These are phyloP conservation scores for Xylocampa areola DNA, from an alignment of 2,888 invertebrate genomes.

Conservation along the genomic window DNA sequence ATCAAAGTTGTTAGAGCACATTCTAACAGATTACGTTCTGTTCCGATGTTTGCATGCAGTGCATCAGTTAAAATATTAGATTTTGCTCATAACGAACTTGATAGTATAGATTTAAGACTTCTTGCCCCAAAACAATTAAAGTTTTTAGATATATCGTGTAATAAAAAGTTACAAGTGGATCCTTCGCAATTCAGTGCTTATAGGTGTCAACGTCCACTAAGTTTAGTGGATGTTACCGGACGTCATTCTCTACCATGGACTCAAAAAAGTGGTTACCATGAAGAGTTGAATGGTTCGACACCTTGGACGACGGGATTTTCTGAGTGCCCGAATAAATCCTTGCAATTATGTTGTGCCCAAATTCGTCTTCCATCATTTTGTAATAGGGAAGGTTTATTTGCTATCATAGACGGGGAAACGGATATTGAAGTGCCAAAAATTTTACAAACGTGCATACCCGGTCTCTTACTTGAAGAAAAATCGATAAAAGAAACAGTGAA, in stretches of 20 bases:
- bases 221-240: conserved; percentile 95
- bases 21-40: conserved; percentile 93
- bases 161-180: conserved; percentile 94
- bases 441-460: conserved; percentile 93
- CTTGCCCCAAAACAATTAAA: conserved; percentile 95
- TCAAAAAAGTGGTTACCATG: conserved; percentile 86
- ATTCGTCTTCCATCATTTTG: conserved; percentile 94
- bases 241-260: conserved; percentile 92
- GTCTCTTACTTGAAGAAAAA: conserved; percentile 94
- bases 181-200: conserved; percentile 95
- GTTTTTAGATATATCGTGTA: conserved; percentile 96
- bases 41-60: conserved; percentile 94
- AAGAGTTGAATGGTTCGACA: conserved; percentile 88
- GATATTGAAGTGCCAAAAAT: conserved; percentile 92
- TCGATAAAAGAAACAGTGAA: conserved; percentile 94
- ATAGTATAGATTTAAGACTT: conserved; percentile 93
- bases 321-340: conserved; percentile 93
- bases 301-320: conserved; percentile 96
- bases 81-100: conserved; percentile 95
- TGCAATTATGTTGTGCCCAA: conserved; percentile 94
- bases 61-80: conserved; percentile 94
- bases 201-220: conserved; percentile 94
- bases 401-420: conserved; percentile 95
- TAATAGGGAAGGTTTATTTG: conserved; percentile 94
- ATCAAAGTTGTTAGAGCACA: conserved; percentile 94